A percentile compares a stretch with the other conserved stretches of the same genome.
These are phyloP conservation scores for Candidula unifasciata DNA, from an alignment of 2,888 invertebrate genomes.

Conservation along the genomic window DNA sequence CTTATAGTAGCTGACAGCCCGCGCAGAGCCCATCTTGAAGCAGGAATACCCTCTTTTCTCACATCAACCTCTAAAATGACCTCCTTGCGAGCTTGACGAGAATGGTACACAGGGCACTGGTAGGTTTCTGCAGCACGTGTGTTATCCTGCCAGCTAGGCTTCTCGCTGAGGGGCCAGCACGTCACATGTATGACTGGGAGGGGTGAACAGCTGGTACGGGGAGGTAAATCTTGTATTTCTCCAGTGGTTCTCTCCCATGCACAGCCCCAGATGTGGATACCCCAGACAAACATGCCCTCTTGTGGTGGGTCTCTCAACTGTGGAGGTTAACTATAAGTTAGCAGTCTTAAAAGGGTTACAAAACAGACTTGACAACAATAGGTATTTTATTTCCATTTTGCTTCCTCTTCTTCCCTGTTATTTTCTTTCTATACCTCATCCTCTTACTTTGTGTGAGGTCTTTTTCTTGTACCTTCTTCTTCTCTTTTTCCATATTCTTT, in stretches of 20 bases:
- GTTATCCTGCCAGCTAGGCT: constrained; percentile 70
- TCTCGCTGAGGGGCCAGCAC: constrained; percentile 73
- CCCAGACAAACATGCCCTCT: constrained; percentile 78
- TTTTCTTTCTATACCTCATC: too few relatives aligned
- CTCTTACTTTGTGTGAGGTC: too few relatives aligned
- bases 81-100: constrained; percentile 67
- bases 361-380: too few relatives aligned
- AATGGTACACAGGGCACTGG: constrained; percentile 76
- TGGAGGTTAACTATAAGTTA: constrained; percentile 23
- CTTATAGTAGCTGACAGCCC: constrained; percentile 76
- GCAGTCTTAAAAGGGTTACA: too few relatives aligned
- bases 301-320: constrained; percentile 78
- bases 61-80: constrained; percentile 76
- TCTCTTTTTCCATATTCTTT: too few relatives aligned
- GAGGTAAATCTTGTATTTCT: constrained; percentile 75
- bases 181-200: constrained; percentile 77
- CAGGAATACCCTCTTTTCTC: constrained; percentile 71
- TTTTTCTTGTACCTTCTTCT: too few relatives aligned
- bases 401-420: too few relatives aligned
- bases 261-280: constrained; percentile 78
- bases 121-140: constrained; percentile 72
- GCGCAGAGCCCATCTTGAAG: constrained; percentile 75
- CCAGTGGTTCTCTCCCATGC: constrained; percentile 77
- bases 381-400: too few relatives aligned
- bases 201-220: constrained; percentile 69